These are phyloP conservation scores for Platynereis dumerilii DNA, from an alignment of 2,888 invertebrate species.

Conservation along the genomic window DNA sequence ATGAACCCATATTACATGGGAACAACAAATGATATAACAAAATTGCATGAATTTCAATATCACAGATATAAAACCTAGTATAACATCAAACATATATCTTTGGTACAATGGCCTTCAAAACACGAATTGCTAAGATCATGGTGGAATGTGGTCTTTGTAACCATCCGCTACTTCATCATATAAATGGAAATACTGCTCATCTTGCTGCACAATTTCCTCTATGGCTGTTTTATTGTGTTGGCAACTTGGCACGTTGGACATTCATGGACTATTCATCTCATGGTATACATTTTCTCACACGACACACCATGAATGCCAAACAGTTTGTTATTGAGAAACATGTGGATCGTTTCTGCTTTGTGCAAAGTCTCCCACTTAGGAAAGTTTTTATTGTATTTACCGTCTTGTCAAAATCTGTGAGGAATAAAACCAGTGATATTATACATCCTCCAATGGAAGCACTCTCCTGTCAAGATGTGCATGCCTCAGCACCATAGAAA, in stretches of 20 bases:
- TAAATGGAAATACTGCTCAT: not conserved
- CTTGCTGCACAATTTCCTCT: not conserved
- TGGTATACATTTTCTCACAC: constrained; percentile 1
- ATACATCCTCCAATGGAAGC: constrained; percentile 21
- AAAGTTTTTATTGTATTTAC: constrained; percentile 13
- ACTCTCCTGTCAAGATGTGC: not conserved
- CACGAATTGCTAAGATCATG: too few species aligned
- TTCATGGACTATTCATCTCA: not conserved
- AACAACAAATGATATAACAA: too few species aligned
- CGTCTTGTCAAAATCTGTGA: not conserved
- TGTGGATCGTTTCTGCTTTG: not conserved
- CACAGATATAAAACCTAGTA: too few species aligned
- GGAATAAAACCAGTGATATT: constrained; percentile 19
- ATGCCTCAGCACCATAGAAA: not conserved
- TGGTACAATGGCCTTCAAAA: too few species aligned
- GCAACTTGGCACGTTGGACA: not conserved
- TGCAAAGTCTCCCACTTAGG: constrained; percentile 15
- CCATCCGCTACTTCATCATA: constrained; percentile 1
- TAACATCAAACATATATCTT: too few species aligned
- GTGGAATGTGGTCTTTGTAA: not conserved
- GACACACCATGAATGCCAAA: constrained; percentile 2
- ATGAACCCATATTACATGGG: too few species aligned
- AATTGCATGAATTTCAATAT: too few species aligned
- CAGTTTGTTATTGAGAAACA: not conserved
- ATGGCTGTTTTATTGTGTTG: not conserved